Evolutionary conservation across 2,888 invertebrate species (phyloP), one percentile per base, ranked within the genome.

Genomic region (Dilophus febrilis): DNA sequence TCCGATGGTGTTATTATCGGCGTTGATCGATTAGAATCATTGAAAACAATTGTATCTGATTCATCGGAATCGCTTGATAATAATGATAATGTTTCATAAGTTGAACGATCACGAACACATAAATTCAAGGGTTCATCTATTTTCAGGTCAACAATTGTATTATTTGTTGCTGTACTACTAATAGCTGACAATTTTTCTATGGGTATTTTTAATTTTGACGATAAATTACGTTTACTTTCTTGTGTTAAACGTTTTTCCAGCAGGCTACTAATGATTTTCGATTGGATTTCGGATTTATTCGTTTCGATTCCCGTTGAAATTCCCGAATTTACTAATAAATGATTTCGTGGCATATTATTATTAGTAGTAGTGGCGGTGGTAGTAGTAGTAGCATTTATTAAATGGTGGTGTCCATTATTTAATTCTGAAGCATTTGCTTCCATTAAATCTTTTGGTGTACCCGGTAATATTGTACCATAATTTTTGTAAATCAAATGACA

Each of bases 401-500:
- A n/a, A n/a, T n/a, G n/a, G n/a, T n/a, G n/a, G n/a, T n/a, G n/a
- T 6, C 5, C 34, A 34, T 17, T 34, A 3, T 8, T 19, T 8
- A 3, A 12, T 10, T 7, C 13, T 4, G 5, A 17, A 13, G 16
- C 35, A 28, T 10, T 13, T 11, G 28, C 29, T 28, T 64, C 58
- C 40, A 60, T 59, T 11, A 46, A 43, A 34, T 67, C 67, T 27
- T 65, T 67, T 0, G 80, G 80, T 8, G 78, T 79, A 0, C 80
- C 81, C 0, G 84, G 83, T 37, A 84, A 72, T 12, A 86, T 82
- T 0, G 85, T 87, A 3, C 87, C 88, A 55, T 88, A 88, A 57
- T 88, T 88, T 56, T 88, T 88, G 53, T 88, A 87, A 48, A 88
- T 88, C 33, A 88, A 64, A 53, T 88, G 88, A 48, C 88, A 88